Base-by-base conservation (phyloP, 2,888 invertebrate genomes). In the Drosophila leonis region DNA sequence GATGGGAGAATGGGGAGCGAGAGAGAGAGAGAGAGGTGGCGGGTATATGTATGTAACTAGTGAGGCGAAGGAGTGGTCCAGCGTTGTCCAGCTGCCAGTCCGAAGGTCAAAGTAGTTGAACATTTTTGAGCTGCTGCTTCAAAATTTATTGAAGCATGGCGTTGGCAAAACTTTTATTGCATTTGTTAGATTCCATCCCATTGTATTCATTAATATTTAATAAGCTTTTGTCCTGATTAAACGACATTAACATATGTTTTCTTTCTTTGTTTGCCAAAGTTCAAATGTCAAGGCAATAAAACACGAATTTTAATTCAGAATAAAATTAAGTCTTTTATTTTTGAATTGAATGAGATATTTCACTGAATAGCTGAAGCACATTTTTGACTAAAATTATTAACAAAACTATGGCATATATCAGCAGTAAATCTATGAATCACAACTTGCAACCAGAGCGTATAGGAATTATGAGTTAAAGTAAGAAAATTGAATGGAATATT, bases 101-200 rank as follows among this genome's bases (percentile, higher is more conserved):
- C 73, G 77, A 84, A 84, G 84, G 84, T 84, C 84, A 84, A 80
- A 80, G 78, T 76, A 82, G 84, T 84, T 86, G 83, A 80, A 75
- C 82, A 80, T 56, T 75, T 75, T 75, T 75, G 71, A 83, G 72
- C 71, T 83, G 75, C 70, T 75, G 65, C 54, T 80, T 75, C 73
- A 57, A 63, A 72, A 80, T 80, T 83, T 84, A 69, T 72, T 65
- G 65, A 72, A 65, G 78, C 72, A 71, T 73, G 62, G 67, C 70
- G 73, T 61, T 48, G 52, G 55, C 51, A 31, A 48, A 72, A 82
- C 57, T 75, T 71, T 77, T 72, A 79, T 74, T 68, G 64, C 64
- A 72, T 78, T 82, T 67, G 65, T 54, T 72, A 62, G 77, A 81
- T 67, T 52, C 55, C 46, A 49, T 55, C 41, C 56, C 52, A 63